phyloP scores from a whole-genome alignment of 2,113 vertebrate genomes.

The Shinisaurus crocodilurus region DNA sequence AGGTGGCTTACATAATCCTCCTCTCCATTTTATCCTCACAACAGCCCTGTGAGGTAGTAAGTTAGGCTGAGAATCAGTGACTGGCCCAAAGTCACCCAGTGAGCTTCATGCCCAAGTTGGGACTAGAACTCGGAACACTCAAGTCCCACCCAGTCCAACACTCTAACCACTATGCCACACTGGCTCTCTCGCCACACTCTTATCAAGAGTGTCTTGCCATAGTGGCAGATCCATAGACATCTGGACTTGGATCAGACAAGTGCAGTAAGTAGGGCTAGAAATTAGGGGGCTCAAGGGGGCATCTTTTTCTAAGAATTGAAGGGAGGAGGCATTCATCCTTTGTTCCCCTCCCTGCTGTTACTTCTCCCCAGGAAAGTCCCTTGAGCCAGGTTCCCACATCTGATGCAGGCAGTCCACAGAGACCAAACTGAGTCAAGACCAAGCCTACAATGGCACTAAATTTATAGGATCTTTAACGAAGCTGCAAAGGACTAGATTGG shows the following conservation, averaged over 20 bases:
- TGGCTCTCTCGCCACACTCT: too few species aligned
- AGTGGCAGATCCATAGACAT: not conserved
- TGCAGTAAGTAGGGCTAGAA: not conserved
- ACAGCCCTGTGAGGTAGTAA: too few species aligned
- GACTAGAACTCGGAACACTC: too few species aligned
- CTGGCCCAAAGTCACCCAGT: too few species aligned
- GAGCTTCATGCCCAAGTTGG: too few species aligned
- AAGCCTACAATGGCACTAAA: not conserved
- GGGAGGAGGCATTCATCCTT: not conserved
- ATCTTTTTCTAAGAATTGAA: not conserved
- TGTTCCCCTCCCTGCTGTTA: not conserved
- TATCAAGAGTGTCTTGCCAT: not conserved
- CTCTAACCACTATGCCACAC: too few species aligned
- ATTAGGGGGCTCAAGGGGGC: not conserved
- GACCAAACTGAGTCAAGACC: too few species aligned
- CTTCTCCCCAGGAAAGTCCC: not conserved
- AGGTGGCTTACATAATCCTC: too few species aligned
- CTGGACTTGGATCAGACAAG: not conserved
- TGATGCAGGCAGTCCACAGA: not conserved
- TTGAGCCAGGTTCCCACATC: not conserved
- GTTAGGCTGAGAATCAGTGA: too few species aligned
- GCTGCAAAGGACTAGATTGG: not conserved
- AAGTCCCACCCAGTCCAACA: too few species aligned
- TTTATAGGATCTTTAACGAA: not conserved
- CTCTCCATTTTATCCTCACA: too few species aligned